Base-by-base conservation (phyloP, 2,113 vertebrate genomes). In the Nematolebias whitei region DNA sequence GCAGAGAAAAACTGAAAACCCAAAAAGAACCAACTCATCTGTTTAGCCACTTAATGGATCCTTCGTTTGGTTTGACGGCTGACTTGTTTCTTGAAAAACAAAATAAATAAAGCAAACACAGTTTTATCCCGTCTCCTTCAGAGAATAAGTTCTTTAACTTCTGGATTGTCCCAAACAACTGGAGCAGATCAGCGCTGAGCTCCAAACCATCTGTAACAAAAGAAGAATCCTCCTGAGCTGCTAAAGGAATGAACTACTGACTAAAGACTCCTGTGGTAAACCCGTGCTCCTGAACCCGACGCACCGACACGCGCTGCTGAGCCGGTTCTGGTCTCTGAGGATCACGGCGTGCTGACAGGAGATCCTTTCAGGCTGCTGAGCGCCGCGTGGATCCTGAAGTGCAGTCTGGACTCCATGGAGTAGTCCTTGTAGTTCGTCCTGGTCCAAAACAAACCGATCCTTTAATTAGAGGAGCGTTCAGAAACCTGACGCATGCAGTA, bases 401-500 rank as follows among this genome's bases (percentile, higher is more conserved):
- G 98, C 53, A 99, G 91, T 23, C 98, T 91, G 73, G 96, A 98
- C 82, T 99, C 98, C 96, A 99, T 95, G 5, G 97, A 99, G 79
- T 99, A 99, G 53, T 98, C 96, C 78, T 97, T 99, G 87, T 98
- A 99, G 91, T 96, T 99, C 52, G 85, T 93, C 92, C 97, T 98
- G 83, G n/a, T 15, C 16, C 10, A 11, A 16, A 53, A 90, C 20
- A 85, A 20, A n/a, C 10, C 12, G 5, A 10, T 5, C 15, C 9
- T 32, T 26, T 29, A 3, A 7, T 29, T 7, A n/a, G n/a, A n/a
- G n/a, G n/a, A n/a, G n/a, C n/a, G n/a, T 38, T 43, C 19, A 39
- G 6, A 20, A 2, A 22, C 14, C 54, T 23, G 19, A 56, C 2
- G 14, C 19, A 6, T 5, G 11, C 26, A 4, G n/a, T n/a, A n/a